Percentiles rank a stretch among this genome's conserved stretches.
These are phyloP conservation scores for Agrilus planipennis DNA, from an alignment of 1,140 invertebrate genomes.

Conservation along the genomic window DNA sequence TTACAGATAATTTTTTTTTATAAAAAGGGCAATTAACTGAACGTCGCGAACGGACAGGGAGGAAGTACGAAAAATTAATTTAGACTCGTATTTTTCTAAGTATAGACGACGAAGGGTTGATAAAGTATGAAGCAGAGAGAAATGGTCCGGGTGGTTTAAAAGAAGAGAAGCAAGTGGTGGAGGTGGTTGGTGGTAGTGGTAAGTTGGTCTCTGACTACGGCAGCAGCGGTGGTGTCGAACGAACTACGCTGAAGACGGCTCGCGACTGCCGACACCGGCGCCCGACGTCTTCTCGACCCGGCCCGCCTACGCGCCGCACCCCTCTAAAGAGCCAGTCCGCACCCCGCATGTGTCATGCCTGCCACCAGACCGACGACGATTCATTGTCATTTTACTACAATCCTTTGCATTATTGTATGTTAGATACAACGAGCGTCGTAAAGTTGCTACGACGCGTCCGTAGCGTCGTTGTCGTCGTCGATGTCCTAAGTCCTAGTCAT, in stretches of 20 bases:
- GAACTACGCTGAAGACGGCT: constrained; percentile 20
- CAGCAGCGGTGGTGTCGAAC: constrained; percentile 15
- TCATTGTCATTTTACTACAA: too few species aligned
- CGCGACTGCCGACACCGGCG: constrained; percentile 25
- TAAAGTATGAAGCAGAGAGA: neutral
- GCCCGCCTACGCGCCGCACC: constrained; percentile 22
- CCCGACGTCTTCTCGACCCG: constrained; percentile 24
- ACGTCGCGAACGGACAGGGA: neutral
- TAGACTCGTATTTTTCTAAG: neutral
- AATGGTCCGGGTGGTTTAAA: constrained; percentile 1
- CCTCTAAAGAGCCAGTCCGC: constrained; percentile 17
- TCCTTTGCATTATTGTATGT: too few species aligned
- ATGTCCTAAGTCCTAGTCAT: too few species aligned
- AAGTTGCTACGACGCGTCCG: too few species aligned
- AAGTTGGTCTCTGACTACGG: neutral
- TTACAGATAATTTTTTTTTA: neutral
- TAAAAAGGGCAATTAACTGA: neutral
- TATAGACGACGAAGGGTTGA: too few species aligned
- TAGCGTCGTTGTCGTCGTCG: too few species aligned
- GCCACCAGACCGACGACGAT: too few species aligned
- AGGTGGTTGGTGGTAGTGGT: constrained; percentile 1
- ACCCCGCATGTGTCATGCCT: too few species aligned
- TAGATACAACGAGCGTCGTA: too few species aligned
- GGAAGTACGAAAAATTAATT: neutral
- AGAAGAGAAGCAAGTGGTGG: neutral